These are phyloP conservation scores for Charadrius vociferus DNA, from an alignment of 2,113 vertebrate species.

Conservation along the genomic window DNA sequence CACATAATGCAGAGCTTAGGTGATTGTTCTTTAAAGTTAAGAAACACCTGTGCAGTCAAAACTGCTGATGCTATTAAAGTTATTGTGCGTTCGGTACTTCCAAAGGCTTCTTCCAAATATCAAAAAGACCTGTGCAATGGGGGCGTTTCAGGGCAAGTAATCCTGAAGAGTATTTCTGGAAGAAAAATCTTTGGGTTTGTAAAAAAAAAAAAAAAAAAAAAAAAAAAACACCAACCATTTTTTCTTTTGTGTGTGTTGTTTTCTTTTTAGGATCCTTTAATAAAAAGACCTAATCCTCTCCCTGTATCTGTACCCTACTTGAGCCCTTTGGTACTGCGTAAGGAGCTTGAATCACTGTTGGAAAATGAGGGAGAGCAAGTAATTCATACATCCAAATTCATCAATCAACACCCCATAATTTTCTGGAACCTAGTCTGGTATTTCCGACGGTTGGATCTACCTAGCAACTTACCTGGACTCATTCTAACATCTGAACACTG, in stretches of 20 bases:
- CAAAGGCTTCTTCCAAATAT: neutral
- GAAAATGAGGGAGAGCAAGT: constrained; percentile 98
- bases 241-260: neutral
- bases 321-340: constrained; percentile 94
- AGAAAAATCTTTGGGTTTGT: neutral
- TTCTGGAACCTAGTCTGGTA: constrained; percentile 99
- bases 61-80: neutral
- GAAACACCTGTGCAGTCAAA: neutral
- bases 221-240: too few species aligned
- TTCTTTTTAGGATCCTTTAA: constrained; percentile 82
- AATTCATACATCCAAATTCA: constrained; percentile 94
- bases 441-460: constrained; percentile 92
- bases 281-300: constrained; percentile 85
- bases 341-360: constrained; percentile 94
- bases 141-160: neutral
- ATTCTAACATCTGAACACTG: constrained; percentile 96
- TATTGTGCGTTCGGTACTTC: neutral
- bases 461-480: constrained; percentile 92
- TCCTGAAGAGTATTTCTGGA: neutral
- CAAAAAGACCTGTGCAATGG: neutral
- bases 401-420: constrained; percentile 97
- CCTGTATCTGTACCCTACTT: constrained; percentile 95
- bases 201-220: neutral
- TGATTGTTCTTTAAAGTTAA: neutral
- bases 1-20: neutral